phyloP scores from a whole-genome alignment of 1,140 invertebrate species.

The Armadillidium nasatum region DNA sequence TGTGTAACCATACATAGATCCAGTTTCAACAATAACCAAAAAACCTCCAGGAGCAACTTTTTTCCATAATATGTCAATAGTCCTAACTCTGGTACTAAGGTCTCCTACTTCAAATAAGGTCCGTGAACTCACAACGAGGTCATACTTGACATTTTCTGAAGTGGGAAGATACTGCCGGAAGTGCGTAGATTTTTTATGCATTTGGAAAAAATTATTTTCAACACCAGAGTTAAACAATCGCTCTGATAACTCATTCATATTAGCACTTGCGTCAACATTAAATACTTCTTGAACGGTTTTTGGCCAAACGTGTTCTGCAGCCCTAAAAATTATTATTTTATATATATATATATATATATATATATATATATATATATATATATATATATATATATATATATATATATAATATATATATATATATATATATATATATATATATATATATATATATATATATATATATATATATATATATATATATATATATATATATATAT shows the following conservation, averaged over 20 bases:
- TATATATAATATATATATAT: too few relatives aligned
- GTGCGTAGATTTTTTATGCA: constrained; percentile 58
- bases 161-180: constrained; percentile 76
- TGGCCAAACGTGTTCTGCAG: constrained; percentile 65
- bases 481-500: too few relatives aligned
- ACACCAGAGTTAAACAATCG: constrained; percentile 61
- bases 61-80: constrained; percentile 73
- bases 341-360: too few relatives aligned
- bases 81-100: constrained; percentile 61
- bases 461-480: too few relatives aligned
- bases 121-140: constrained; percentile 74
- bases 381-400: too few relatives aligned
- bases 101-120: constrained; percentile 73
- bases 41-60: constrained; percentile 67
- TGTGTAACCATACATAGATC: constrained; percentile 68
- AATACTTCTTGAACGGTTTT: constrained; percentile 70
- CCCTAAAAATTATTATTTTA: too few relatives aligned
- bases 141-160: constrained; percentile 63
- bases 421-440: too few relatives aligned
- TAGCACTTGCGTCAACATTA: constrained; percentile 68
- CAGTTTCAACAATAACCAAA: constrained; percentile 77
- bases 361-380: too few relatives aligned
- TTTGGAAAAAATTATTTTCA: constrained; percentile 56
- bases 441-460: too few relatives aligned
- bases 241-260: constrained; percentile 75